A percentile compares a stretch with the other conserved stretches of the same genome.
Evolutionary conservation across 2,113 vertebrate genomes (phyloP).

Genomic region (Eretmochelys imbricata): DNA sequence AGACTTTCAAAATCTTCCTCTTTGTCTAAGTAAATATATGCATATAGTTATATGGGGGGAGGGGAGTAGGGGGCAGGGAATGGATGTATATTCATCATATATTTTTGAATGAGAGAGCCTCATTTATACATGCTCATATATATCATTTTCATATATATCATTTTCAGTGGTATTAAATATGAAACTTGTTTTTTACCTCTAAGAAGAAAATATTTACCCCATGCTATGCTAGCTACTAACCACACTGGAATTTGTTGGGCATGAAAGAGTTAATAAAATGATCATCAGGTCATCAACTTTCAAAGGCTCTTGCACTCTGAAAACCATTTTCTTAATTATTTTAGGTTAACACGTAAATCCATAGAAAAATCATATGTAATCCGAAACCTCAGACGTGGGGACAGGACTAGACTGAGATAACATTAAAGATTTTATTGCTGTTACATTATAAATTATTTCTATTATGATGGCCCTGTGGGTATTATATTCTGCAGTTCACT

Average conservation of each 20-base stretch:
- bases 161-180: neutral
- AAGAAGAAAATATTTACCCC: slow-evolving; percentile 11
- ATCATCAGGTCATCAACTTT: slow-evolving; percentile 69
- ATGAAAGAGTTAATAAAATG: slow-evolving; percentile 77
- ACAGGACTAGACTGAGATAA: slow-evolving; percentile 92
- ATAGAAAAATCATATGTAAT: slow-evolving; percentile 85
- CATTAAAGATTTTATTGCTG: slow-evolving; percentile 98
- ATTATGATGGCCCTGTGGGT: slow-evolving; percentile 88
- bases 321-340: slow-evolving; percentile 96
- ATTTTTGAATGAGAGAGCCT: neutral
- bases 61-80: neutral
- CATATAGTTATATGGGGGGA: neutral
- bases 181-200: neutral
- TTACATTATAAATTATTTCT: slow-evolving; percentile 99
- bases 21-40: neutral
- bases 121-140: neutral
- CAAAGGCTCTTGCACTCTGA: slow-evolving; percentile 76
- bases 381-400: slow-evolving; percentile 85
- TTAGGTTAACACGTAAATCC: slow-evolving; percentile 87
- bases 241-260: slow-evolving; percentile 13
- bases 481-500: slow-evolving; percentile 93
- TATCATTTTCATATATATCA: neutral
- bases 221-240: slow-evolving; percentile 6
- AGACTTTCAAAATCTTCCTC: neutral
- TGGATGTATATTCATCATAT: neutral